A percentile compares a stretch with the other conserved stretches of the same genome.
Conservation (phyloP, 2,797 vertebrate genomes). For the Pipistrellus pygmaeus region DNA sequence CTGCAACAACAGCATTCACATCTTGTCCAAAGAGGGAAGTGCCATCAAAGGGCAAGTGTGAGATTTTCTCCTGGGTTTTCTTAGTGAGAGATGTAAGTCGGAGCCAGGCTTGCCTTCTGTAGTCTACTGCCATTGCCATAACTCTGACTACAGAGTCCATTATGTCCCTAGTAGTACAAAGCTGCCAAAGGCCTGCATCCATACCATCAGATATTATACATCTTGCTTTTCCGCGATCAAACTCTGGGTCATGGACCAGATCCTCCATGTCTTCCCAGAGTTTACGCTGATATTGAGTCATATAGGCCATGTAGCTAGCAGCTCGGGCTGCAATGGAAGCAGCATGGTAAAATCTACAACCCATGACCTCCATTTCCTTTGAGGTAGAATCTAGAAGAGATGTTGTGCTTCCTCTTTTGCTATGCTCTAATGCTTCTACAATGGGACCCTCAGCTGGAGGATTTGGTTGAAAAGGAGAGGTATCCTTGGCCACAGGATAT, state of each 20-base stretch:
- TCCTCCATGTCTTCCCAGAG: constrained; percentile 83
- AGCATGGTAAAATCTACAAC: constrained; percentile 81
- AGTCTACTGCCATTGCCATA: constrained; percentile 82
- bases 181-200: constrained; percentile 82
- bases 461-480: constrained; percentile 82
- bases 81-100: constrained; percentile 81
- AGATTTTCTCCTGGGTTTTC: constrained; percentile 81
- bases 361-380: constrained; percentile 83
- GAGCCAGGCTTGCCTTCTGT: constrained; percentile 81
- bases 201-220: constrained; percentile 82
- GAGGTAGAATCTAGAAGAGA: constrained; percentile 81
- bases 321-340: constrained; percentile 81
- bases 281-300: constrained; percentile 82
- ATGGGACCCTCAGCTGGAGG: constrained; percentile 80
- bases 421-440: constrained; percentile 77
- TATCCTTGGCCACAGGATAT: constrained; percentile 81
- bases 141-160: constrained; percentile 82
- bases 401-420: constrained; percentile 74
- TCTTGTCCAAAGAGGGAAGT: constrained; percentile 82
- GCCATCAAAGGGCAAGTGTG: constrained; percentile 80
- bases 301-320: constrained; percentile 82
- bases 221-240: constrained; percentile 80
- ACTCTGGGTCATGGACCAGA: constrained; percentile 79
- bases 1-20: constrained; percentile 79
- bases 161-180: constrained; percentile 81